Evolutionary conservation across 2,888 invertebrate genomes (phyloP), one percentile per base, ranked within the genome.

Genomic region (Cosmia trapezina): DNA sequence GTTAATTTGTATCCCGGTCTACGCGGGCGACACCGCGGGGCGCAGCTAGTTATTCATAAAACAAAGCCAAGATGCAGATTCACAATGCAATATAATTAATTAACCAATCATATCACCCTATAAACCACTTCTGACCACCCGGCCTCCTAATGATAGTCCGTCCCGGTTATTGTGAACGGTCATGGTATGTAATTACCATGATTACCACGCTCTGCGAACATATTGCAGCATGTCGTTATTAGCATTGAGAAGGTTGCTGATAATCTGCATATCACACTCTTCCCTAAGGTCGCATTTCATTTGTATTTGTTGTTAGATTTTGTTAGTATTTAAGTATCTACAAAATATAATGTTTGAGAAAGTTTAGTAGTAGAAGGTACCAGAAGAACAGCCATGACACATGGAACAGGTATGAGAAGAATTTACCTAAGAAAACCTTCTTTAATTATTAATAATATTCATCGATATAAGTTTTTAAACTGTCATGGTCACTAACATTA

Each of bases 181-280:
- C 59, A 76, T 47, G 67, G 51, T 47, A 41, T 67, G n/a, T 67
- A 53, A 59, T 76, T 60, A 41, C 22, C 60, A 28, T 77, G 77
- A 77, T 54, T 33, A 69, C 33, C 33, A 53, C 41, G 49, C 57
- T 51, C 12, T 45, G 45, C 54, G 43, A 77, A 49, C 70, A n/a
- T 5, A 33, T 69, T 77, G 54, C 43, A 60, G 53, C 33, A 54
- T 43, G 14, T 33, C 33, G 22, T 69, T 22, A 68, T 22, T 54
- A 49, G 9, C 54, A 43, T 61, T 69, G 43, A 49, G 22, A 77
- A 74, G 60, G 70, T 49, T 76, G 41, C 28, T 41, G 37, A 53
- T 59, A 45, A 51, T 57, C n/a, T 69, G 77, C 54, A 22, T 69
- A 74, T 11, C 51, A 69, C 11, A 45, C 37, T 37, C 17, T 67